Conservation (phyloP, 2,113 vertebrate species). For the Coracopsis vasa region DNA sequence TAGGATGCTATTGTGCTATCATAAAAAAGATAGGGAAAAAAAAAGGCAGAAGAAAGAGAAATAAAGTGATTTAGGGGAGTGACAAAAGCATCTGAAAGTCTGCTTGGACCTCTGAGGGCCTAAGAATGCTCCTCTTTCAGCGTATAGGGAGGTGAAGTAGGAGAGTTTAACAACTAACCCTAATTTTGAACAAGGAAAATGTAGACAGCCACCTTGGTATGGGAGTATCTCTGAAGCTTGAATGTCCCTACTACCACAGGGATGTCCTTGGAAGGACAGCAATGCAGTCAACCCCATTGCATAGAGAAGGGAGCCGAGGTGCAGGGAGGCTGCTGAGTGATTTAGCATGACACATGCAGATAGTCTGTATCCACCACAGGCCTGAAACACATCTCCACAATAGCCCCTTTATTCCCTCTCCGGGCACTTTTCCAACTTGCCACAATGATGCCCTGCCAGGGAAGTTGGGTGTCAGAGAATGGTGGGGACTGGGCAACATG, state of each 20-base stretch:
- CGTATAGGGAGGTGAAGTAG: background rate
- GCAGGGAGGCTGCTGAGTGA: background rate
- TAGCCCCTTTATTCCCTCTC: background rate
- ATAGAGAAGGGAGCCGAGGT: background rate
- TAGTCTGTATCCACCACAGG: fast-evolving
- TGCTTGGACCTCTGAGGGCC: background rate
- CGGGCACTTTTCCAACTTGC: fast-evolving
- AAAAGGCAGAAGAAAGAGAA: fast-evolving
- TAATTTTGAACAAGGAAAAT: background rate
- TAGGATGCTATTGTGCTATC: background rate
- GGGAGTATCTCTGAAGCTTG: background rate
- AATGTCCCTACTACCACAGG: background rate
- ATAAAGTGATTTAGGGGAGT: background rate
- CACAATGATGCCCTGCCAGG: fast-evolving
- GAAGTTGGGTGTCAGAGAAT: background rate
- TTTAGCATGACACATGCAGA: background rate
- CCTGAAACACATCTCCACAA: background rate
- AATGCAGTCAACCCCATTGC: background rate
- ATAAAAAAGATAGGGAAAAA: background rate
- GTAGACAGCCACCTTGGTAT: background rate
- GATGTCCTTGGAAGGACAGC: background rate
- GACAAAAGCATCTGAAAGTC: background rate
- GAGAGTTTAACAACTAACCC: background rate
- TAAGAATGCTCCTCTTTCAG: background rate
- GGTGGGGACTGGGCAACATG: background rate